Conservation (phyloP, 1,140 invertebrate genomes). For the Caenorhabditis inopinata region DNA sequence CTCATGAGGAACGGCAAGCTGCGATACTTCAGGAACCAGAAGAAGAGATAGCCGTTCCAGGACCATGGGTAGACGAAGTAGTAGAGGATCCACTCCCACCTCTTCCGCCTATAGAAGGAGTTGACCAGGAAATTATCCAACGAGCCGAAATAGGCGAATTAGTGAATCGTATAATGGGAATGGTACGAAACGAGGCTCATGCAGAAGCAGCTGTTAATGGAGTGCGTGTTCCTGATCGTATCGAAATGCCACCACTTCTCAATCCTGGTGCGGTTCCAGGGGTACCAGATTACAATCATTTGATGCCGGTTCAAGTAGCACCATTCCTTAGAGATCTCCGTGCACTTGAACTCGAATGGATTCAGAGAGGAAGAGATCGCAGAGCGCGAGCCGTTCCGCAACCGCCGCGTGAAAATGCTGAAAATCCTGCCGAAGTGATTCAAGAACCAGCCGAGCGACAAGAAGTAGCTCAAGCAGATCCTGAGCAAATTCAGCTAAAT, state of each 20-base stretch:
- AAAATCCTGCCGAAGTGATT: background rate
- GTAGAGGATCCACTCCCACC: background rate
- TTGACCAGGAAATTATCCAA: background rate
- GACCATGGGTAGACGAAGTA: background rate
- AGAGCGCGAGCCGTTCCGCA: background rate
- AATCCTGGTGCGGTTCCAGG: background rate
- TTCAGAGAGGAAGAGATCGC: background rate
- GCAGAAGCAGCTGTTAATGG: background rate
- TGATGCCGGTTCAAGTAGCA: background rate
- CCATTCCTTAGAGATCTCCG: background rate
- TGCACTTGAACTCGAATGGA: background rate
- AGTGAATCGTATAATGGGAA: background rate
- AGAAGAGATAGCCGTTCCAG: background rate
- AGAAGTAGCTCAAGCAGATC: too few species aligned
- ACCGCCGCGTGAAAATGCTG: background rate
- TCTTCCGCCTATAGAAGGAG: background rate
- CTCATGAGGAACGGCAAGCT: background rate
- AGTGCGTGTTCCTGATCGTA: background rate
- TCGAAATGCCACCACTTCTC: background rate
- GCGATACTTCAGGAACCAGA: background rate
- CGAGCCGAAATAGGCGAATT: background rate
- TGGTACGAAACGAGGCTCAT: background rate
- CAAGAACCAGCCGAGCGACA: too few species aligned
- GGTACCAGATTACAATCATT: background rate
- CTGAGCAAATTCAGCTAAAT: too few species aligned